A percentile compares a stretch with the other conserved stretches of the same genome.
phyloP scores from a whole-genome alignment of 2,113 vertebrate genomes.

The Oncorhynchus masou region DNA sequence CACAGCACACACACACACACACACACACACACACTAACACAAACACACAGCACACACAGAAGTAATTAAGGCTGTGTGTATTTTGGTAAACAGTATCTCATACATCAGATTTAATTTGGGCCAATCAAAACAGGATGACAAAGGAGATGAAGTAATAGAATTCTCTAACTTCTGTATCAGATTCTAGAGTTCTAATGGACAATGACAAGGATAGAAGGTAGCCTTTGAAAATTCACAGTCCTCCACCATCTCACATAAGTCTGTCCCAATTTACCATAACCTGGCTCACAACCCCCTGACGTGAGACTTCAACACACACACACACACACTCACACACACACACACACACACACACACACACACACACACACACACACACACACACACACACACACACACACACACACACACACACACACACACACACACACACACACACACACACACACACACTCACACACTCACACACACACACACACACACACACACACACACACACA shows the following conservation, averaged over 20 bases:
- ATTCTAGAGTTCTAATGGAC: slow-evolving; percentile 42
- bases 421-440: neutral
- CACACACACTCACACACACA: slow-evolving; percentile 11
- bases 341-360: slow-evolving; percentile 11
- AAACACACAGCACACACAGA: neutral
- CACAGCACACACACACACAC: neutral
- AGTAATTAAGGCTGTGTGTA: no score
- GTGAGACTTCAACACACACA: neutral
- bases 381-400: slow-evolving; percentile 18
- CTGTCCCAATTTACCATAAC: slow-evolving; percentile 49
- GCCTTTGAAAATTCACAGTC: slow-evolving; percentile 56
- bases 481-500: neutral
- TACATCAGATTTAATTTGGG: slow-evolving; percentile 41
- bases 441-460: slow-evolving; percentile 1
- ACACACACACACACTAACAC: neutral
- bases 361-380: slow-evolving; percentile 2
- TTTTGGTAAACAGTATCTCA: neutral
- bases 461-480: neutral
- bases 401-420: neutral
- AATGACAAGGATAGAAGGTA: slow-evolving; percentile 55
- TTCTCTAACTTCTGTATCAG: slow-evolving; percentile 35
- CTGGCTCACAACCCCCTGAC: slow-evolving; percentile 45
- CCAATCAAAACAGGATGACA: slow-evolving; percentile 39
- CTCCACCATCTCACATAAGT: slow-evolving; percentile 40
- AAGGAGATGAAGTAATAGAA: slow-evolving; percentile 34